phyloP scores from a whole-genome alignment of 2,888 invertebrate species.

The Ectobius pallidus region DNA sequence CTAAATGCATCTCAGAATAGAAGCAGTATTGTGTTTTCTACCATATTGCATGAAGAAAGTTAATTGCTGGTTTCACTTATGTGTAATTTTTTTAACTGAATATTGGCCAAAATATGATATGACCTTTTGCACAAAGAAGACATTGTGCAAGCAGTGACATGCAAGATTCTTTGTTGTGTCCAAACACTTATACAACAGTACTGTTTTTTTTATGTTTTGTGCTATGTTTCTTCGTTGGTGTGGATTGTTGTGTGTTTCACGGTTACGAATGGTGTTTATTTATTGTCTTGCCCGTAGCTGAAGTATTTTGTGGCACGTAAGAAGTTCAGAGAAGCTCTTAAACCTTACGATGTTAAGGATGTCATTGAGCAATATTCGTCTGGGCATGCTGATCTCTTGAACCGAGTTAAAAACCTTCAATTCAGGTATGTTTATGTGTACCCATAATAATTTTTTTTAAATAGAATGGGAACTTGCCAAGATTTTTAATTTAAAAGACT shows the following conservation, averaged over 20 bases:
- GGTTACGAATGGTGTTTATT: slow-evolving; percentile 34
- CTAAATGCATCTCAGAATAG: not conserved
- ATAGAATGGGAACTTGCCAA: too few species aligned
- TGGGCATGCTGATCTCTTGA: slow-evolving; percentile 85
- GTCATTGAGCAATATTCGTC: slow-evolving; percentile 93
- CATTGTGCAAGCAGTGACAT: slow-evolving; percentile 15
- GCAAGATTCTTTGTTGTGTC: slow-evolving; percentile 16
- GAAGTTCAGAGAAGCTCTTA: slow-evolving; percentile 90
- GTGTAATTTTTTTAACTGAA: not conserved
- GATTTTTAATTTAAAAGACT: too few species aligned
- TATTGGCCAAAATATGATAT: not conserved
- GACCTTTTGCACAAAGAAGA: slow-evolving; percentile 2
- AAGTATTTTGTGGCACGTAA: slow-evolving; percentile 89
- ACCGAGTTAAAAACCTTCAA: slow-evolving; percentile 85
- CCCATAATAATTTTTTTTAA: too few species aligned
- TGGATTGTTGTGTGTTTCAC: slow-evolving; percentile 30
- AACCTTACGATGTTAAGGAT: slow-evolving; percentile 94
- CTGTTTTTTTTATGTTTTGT: not conserved
- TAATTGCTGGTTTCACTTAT: not conserved
- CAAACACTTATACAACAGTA: slow-evolving; percentile 2
- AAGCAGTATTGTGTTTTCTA: not conserved
- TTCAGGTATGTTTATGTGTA: slow-evolving; percentile 71
- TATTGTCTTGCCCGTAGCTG: slow-evolving; percentile 60
- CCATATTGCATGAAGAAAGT: not conserved
- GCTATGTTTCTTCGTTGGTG: slow-evolving; percentile 32